These are phyloP conservation scores for Charina bottae DNA, from an alignment of 2,113 vertebrate genomes.

Conservation along the genomic window DNA sequence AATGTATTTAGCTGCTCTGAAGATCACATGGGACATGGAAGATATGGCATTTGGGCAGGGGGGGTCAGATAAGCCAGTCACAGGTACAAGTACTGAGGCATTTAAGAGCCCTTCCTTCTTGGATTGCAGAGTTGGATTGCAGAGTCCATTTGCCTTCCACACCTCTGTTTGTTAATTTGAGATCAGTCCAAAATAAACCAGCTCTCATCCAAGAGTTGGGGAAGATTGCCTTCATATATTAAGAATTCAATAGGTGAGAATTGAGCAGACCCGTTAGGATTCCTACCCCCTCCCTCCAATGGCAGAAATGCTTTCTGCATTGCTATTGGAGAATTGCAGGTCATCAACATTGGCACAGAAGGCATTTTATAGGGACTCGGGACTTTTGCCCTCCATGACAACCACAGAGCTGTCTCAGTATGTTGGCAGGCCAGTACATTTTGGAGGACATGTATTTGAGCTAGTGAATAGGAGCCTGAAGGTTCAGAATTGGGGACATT, in stretches of 20 bases:
- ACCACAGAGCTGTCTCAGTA: not conserved
- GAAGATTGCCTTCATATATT: not conserved
- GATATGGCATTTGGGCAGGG: too few relatives aligned
- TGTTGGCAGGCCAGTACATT: not conserved
- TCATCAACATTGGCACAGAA: not conserved
- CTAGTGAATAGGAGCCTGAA: not conserved
- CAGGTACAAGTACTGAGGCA: too few relatives aligned
- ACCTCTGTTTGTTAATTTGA: not conserved
- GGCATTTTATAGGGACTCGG: not conserved
- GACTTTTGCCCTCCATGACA: not conserved
- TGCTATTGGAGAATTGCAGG: not conserved
- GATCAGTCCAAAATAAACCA: not conserved
- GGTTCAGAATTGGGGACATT: not conserved
- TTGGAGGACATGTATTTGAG: not conserved
- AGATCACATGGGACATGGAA: not conserved
- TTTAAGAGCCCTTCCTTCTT: not conserved
- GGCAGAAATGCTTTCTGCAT: not conserved
- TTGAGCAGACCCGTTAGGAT: not conserved
- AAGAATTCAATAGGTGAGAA: not conserved
- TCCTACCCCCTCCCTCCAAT: not conserved
- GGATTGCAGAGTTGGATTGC: not conserved
- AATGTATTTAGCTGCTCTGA: not conserved
- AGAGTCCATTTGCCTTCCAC: too few relatives aligned
- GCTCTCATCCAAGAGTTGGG: not conserved
- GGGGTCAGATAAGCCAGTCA: too few relatives aligned